A percentile compares a stretch with the other conserved stretches of the same genome.
Evolutionary conservation across 2,888 invertebrate species (phyloP).

Genomic region (Colletes collaris): DNA sequence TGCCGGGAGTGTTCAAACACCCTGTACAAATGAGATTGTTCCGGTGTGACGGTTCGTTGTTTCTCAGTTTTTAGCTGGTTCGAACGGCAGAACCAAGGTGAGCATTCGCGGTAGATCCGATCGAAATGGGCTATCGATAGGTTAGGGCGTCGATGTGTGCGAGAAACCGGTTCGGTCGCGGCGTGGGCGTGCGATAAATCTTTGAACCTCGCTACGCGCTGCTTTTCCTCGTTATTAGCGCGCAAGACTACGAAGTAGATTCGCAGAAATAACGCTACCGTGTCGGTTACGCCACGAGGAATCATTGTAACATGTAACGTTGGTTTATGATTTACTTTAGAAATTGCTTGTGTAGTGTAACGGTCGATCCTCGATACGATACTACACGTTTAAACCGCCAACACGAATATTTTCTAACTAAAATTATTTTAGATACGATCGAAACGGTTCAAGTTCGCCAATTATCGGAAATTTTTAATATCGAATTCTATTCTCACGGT

Average conservation of each 20-base stretch:
- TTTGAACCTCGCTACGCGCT: conserved; percentile 26
- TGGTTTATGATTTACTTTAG: conserved; percentile 8
- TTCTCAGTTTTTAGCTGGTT: too few relatives aligned
- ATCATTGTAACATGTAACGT: conserved; percentile 10
- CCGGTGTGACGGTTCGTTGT: too few relatives aligned
- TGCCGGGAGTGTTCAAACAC: too few relatives aligned
- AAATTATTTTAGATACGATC: not conserved
- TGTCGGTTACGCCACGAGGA: conserved; percentile 6
- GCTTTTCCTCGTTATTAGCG: conserved; percentile 39
- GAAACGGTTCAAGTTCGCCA: too few relatives aligned
- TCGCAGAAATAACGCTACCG: conserved; percentile 48
- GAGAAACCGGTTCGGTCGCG: conserved; percentile 55
- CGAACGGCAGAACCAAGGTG: not conserved
- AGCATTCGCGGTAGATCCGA: conserved; percentile 36
- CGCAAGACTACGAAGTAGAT: not conserved
- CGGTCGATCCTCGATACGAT: not conserved
- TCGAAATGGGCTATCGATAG: conserved; percentile 43
- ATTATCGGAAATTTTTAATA: too few relatives aligned
- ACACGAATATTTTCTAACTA: too few relatives aligned
- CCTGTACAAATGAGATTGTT: too few relatives aligned
- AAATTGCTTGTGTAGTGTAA: not conserved
- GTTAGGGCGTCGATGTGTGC: conserved; percentile 35
- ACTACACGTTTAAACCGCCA: too few relatives aligned
- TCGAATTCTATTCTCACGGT: too few relatives aligned
- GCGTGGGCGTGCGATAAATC: conserved; percentile 52